Conservation (phyloP, 2,113 vertebrate genomes). For the Stigmatopora nigra region DNA sequence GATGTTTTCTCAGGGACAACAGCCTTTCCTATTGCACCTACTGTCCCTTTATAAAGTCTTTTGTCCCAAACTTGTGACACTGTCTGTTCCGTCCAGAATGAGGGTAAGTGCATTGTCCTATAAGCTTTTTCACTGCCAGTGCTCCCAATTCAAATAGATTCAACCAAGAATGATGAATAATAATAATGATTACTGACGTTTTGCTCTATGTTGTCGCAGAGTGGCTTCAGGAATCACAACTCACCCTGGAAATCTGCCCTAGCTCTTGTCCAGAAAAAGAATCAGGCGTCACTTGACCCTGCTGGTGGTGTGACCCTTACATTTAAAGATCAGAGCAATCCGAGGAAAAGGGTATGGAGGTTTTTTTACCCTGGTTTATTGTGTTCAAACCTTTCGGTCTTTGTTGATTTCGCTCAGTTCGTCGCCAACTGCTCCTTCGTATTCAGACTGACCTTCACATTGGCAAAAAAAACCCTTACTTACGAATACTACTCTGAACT, state of each 20-base stretch:
- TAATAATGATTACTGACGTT: conserved; percentile 19
- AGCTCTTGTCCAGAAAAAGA: conserved; percentile 65
- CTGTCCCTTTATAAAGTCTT: conserved; percentile 85
- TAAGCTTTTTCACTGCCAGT: neutral
- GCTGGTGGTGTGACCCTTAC: conserved; percentile 24
- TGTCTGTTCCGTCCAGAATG: conserved; percentile 70
- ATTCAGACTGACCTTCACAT: too few relatives aligned
- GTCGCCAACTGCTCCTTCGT: too few relatives aligned
- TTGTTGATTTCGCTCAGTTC: too few relatives aligned
- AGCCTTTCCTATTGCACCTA: conserved; percentile 79
- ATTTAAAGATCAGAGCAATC: conserved; percentile 29
- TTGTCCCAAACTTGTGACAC: conserved; percentile 77
- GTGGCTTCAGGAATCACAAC: conserved; percentile 76
- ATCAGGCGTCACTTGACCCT: conserved; percentile 29
- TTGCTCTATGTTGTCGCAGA: conserved; percentile 48
- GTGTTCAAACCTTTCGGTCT: too few relatives aligned
- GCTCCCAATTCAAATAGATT: too few relatives aligned
- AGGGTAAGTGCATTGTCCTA: conserved; percentile 69
- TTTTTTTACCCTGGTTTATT: neutral
- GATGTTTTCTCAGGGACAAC: conserved; percentile 70
- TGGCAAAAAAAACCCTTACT: too few relatives aligned
- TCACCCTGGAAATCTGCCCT: conserved; percentile 77
- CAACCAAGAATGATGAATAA: too few relatives aligned
- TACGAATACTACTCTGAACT: too few relatives aligned
- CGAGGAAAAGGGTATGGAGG: conserved; percentile 65